Conservation (phyloP, 2,113 vertebrate genomes). For the Stigmatopora nigra region DNA sequence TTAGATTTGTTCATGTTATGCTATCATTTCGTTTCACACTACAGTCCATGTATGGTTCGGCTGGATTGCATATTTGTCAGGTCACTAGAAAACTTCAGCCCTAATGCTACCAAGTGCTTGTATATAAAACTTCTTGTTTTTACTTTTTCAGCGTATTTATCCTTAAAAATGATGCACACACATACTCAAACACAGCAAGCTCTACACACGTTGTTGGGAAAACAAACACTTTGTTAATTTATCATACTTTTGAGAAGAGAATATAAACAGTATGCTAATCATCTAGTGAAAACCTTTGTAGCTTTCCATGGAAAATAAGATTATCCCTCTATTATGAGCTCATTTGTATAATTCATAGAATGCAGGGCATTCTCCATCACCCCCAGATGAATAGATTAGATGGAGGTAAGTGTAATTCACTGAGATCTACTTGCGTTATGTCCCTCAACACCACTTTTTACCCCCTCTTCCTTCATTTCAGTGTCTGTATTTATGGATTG, state of each 20-base stretch:
- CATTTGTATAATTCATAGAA: slow-evolving; percentile 57
- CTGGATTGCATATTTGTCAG: no score
- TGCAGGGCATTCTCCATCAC: slow-evolving; percentile 33
- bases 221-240: slow-evolving; percentile 48
- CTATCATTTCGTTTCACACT: no score
- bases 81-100: no score
- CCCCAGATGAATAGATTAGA: slow-evolving; percentile 48
- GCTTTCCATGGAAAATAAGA: slow-evolving; percentile 60
- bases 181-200: neutral
- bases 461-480: slow-evolving; percentile 6
- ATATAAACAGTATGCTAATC: slow-evolving; percentile 53
- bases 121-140: no score
- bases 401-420: slow-evolving; percentile 44
- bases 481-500: slow-evolving; percentile 42
- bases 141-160: no score
- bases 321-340: slow-evolving; percentile 55
- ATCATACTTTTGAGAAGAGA: slow-evolving; percentile 41
- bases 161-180: neutral
- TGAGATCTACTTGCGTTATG: slow-evolving; percentile 22
- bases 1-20: no score
- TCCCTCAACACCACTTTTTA: slow-evolving; percentile 12
- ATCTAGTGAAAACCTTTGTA: slow-evolving; percentile 48
- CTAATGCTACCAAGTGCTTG: no score
- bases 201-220: neutral
- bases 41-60: no score